phyloP scores from a whole-genome alignment of 2,888 invertebrate species.

The Meteorus cinctellus region DNA sequence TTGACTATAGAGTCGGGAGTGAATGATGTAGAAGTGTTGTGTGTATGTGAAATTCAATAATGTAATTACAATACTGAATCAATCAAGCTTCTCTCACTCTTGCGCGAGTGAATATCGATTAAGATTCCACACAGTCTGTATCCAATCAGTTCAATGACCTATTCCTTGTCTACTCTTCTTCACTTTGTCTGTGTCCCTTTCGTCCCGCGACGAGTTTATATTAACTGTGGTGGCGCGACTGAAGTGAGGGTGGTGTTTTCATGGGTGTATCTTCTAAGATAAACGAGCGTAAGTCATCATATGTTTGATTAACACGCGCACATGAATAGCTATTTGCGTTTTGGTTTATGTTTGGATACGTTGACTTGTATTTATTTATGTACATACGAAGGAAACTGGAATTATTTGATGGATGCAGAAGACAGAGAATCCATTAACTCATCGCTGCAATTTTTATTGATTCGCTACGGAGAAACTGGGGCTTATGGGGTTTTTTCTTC shows the following conservation, averaged over 20 bases:
- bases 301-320: conserved; percentile 49
- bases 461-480: too few species aligned
- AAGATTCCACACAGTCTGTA: conserved; percentile 26
- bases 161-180: background rate
- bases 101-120: conserved; percentile 23
- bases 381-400: too few species aligned
- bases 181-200: background rate
- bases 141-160: conserved; percentile 5
- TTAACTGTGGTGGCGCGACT: background rate
- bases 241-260: conserved; percentile 36
- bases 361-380: too few species aligned
- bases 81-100: conserved; percentile 23
- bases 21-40: background rate
- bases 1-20: background rate
- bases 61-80: conserved; percentile 24
- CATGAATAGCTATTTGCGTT: conserved; percentile 28
- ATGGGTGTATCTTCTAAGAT: conserved; percentile 37
- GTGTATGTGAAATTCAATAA: background rate
- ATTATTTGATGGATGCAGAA: too few species aligned
- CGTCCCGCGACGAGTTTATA: background rate
- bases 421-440: too few species aligned
- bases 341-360: too few species aligned
- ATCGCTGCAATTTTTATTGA: too few species aligned
- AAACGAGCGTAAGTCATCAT: conserved; percentile 42
- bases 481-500: too few species aligned